Base-by-base conservation (phyloP, 2,797 vertebrate species). In the Diplodus puntazzo region DNA sequence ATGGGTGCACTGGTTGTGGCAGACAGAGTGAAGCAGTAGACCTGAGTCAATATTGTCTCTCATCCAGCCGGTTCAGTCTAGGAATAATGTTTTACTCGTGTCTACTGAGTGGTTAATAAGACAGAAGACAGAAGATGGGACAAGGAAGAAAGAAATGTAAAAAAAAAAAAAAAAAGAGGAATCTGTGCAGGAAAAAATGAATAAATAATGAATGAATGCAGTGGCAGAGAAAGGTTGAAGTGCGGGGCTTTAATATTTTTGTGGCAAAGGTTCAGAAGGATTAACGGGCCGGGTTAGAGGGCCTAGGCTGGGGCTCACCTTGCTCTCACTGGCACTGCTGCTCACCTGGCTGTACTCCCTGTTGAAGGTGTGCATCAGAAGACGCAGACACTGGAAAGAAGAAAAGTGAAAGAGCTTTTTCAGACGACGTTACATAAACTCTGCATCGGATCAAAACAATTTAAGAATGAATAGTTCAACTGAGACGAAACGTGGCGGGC, bases 351-450 rank as follows among this genome's bases (percentile, higher is more conserved):
- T 97, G 94, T 99, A 98, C 88, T 99, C 98, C 87, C 98, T 96
- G 96, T 99, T 99, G 96, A 99, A 99, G 71, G 98, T 99, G 94
- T 99, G 98, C 30, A 97, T 98, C 88, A 99, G 98, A 86, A 99
- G 96, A 54, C 98, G 97, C 90, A 99, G 95, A 95, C 98, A 99
- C 98, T 99, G 94, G 50, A 77, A 66, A 77, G 25, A 65, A 48
- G 14, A 73, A 27, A 4, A 62, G 55, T 0, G 4, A 57, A 50
- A 64, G 20, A 66, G 3, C 25, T 2, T 17, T 68, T 68, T 70
- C 23, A 55, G 14, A 80, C 23, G 1, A 53, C 17, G 25, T 18
- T 25, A 14, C 49, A 66, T 42, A n/a, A 61, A 59, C 20, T 11
- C 45, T 27, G n/a, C 12, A 1, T 58, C 18, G 1, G 9, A 48